Evolutionary conservation across 2,113 vertebrate genomes (phyloP).

Genomic region (Rhadina sibilatrix): DNA sequence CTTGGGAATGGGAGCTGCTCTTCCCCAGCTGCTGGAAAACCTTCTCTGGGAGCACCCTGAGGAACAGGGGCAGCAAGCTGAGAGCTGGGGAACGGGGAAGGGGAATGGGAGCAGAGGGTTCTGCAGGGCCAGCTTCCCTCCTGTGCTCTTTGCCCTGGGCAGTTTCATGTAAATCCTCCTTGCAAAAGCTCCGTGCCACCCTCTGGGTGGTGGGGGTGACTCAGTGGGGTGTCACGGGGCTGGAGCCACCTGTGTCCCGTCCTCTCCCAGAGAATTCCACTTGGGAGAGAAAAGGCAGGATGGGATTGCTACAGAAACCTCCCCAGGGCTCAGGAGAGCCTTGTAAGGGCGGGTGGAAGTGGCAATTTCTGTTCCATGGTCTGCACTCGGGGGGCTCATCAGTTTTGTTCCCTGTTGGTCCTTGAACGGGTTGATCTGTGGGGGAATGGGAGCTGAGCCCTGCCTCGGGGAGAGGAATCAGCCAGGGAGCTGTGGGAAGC

Average conservation of each 20-base stretch:
- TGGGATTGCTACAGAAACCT: background rate
- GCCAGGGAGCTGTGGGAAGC: background rate
- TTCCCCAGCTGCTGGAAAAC: no score
- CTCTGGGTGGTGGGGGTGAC: background rate
- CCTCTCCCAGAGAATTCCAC: background rate
- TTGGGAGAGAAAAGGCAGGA: background rate
- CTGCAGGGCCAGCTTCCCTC: background rate
- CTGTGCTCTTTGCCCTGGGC: fast-evolving
- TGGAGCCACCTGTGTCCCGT: background rate
- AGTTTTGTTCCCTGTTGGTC: background rate
- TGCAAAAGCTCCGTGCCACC: background rate
- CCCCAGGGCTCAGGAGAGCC: background rate
- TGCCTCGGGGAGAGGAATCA: background rate
- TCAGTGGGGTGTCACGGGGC: background rate
- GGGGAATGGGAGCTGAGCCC: background rate
- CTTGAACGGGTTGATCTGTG: background rate
- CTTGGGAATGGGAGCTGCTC: background rate
- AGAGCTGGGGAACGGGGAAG: background rate
- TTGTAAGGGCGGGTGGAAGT: background rate
- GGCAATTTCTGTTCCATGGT: background rate
- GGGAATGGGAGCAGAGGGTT: background rate
- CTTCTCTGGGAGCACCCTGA: background rate
- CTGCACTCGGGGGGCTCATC: background rate
- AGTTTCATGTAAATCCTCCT: background rate
- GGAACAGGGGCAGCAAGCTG: fast-evolving